Evolutionary conservation across 2,113 vertebrate species (phyloP), one percentile per base, ranked within the genome.

Genomic region (Centropus bengalensis): DNA sequence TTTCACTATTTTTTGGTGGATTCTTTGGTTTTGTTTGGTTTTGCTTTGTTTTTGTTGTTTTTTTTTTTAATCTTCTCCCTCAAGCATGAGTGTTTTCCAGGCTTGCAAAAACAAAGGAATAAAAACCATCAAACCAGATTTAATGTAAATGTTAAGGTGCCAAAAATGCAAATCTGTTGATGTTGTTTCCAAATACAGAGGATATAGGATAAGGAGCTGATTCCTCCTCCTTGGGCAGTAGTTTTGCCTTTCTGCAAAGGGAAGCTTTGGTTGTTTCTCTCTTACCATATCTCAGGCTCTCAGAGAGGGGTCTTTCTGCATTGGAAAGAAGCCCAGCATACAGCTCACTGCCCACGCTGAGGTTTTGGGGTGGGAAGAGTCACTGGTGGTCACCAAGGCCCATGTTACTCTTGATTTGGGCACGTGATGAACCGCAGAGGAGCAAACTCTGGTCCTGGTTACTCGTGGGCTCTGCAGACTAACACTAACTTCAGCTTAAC

Each of bases 391-490:
- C 49, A 22, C 28, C 9, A 3, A 13, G 12, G 21, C 14, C 21
- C 16, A 1, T 0, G 0, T 26, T 70, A 22, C 28, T 54, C 70
- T 30, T 27, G 10, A 6, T 24, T 69, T 38, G 56, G 24, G 3
- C 60, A 10, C 32, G 47, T 44, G 22, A 2, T 26, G 47, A 92
- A 23, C 28, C 17, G 3, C 0, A 1, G 26, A 70, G 51, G 40
- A 58, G 7, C 45, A 40, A 71, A 22, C 16, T 69, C 36, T 51
- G 20, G 1, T 66, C n/a, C 19, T 44, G 27, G 45, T 58, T 70
- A 9, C 30, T 24, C 38, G 21, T 27, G 70, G 15, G 26, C 19
- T 27, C 67, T 66, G 36, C 66, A 83, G 52, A 32, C 14, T 45
- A 10, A 19, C 27, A 32, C 14, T 45, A 10, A 19, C 27, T 2